phyloP scores from a whole-genome alignment of 2,113 vertebrate genomes.

The Calidris pugnax region DNA sequence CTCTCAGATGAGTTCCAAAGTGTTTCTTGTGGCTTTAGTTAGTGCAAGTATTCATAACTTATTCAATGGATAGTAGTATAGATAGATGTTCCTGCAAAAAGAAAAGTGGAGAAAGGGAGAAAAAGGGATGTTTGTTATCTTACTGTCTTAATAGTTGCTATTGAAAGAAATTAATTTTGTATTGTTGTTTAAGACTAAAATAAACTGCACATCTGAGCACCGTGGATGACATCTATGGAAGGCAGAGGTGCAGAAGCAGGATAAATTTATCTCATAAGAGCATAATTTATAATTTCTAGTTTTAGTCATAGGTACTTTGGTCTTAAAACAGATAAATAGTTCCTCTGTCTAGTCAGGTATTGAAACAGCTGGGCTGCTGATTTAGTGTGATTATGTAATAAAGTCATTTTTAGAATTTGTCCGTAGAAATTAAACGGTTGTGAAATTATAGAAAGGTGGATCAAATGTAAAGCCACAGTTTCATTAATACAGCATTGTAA shows the following conservation, averaged over 20 bases:
- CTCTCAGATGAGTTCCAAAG: background rate
- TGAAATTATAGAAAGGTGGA: background rate
- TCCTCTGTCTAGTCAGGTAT: too few relatives aligned
- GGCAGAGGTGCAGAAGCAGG: background rate
- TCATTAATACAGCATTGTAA: background rate
- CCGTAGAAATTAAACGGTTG: background rate
- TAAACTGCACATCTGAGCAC: background rate
- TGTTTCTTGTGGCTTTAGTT: background rate
- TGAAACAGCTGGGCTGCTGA: background rate
- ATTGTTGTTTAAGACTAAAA: background rate
- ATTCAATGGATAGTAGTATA: background rate
- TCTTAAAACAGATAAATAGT: background rate
- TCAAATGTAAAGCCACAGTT: background rate
- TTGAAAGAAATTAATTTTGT: background rate
- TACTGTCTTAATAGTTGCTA: background rate
- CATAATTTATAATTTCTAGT: background rate
- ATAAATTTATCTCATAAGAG: background rate
- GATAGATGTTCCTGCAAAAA: background rate
- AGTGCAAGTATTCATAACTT: too few relatives aligned
- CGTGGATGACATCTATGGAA: background rate
- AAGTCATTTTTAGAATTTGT: background rate
- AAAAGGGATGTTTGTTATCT: background rate
- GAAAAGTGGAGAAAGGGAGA: background rate
- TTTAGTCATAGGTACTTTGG: background rate
- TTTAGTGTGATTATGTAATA: background rate